Conservation (phyloP, 2,888 invertebrate genomes). For the Orchestes rusci region DNA sequence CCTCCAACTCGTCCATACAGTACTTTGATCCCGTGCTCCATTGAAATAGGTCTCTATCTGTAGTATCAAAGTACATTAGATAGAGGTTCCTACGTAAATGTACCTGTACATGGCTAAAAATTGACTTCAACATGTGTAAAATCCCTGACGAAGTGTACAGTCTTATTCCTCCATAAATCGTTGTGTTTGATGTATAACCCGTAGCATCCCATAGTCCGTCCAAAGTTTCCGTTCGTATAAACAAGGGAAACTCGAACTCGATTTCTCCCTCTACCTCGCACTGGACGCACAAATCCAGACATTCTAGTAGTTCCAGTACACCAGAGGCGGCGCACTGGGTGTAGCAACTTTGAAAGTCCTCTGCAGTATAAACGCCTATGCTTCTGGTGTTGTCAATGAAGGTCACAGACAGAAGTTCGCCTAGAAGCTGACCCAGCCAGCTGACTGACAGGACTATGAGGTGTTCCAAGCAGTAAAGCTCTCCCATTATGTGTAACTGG, state of each 20-base stretch:
- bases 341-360: slow-evolving; percentile 65
- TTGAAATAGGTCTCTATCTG: slow-evolving; percentile 58
- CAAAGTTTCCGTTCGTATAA: slow-evolving; percentile 58
- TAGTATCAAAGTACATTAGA: too few species aligned
- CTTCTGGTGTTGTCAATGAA: slow-evolving; percentile 49
- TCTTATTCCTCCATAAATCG: slow-evolving; percentile 59
- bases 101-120: slow-evolving; percentile 64
- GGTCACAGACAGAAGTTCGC: slow-evolving; percentile 55
- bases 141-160: slow-evolving; percentile 51
- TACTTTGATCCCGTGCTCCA: slow-evolving; percentile 67
- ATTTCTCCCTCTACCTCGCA: slow-evolving; percentile 64
- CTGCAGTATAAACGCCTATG: slow-evolving; percentile 63
- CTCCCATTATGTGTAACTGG: slow-evolving; percentile 58
- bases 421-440: slow-evolving; percentile 63
- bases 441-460: slow-evolving; percentile 58
- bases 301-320: slow-evolving; percentile 60
- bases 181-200: slow-evolving; percentile 44
- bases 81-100: too few species aligned
- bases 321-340: slow-evolving; percentile 63
- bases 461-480: slow-evolving; percentile 49
- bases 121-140: slow-evolving; percentile 54
- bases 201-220: slow-evolving; percentile 61
- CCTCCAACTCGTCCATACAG: slow-evolving; percentile 60
- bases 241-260: slow-evolving; percentile 70
- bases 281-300: slow-evolving; percentile 62